phyloP scores from a whole-genome alignment of 1,140 invertebrate genomes.

The Acromyrmex echinatior region DNA sequence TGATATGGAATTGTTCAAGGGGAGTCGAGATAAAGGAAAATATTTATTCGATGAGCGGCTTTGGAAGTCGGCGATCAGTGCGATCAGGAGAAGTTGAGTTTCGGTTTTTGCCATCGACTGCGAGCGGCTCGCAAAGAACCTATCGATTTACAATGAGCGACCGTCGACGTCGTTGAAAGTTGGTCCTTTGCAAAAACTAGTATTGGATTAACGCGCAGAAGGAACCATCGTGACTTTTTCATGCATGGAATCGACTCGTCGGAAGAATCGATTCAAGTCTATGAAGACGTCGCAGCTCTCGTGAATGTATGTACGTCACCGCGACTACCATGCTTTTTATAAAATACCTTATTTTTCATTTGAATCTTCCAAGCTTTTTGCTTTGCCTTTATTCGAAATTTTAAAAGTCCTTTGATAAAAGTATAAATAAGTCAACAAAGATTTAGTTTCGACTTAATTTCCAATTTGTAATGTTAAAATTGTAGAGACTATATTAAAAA shows the following conservation, averaged over 20 bases:
- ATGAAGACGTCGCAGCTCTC: conserved; percentile 70
- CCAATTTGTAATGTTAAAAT: background rate
- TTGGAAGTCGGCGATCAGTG: background rate
- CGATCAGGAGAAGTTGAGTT: conserved; percentile 46
- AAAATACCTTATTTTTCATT: conserved; percentile 20
- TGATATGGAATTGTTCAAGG: conserved; percentile 49
- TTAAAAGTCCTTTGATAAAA: background rate
- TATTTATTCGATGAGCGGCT: conserved; percentile 65
- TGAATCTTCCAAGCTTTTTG: background rate
- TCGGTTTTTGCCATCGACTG: conserved; percentile 66
- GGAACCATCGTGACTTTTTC: conserved; percentile 66
- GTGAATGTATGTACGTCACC: conserved; percentile 68
- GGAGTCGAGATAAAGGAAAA: conserved; percentile 63
- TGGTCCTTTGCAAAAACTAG: conserved; percentile 69
- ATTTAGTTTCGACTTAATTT: background rate
- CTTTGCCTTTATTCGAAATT: conserved; percentile 5
- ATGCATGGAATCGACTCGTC: conserved; percentile 46
- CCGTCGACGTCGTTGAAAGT: conserved; percentile 55
- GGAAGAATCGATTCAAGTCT: conserved; percentile 64
- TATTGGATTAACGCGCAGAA: conserved; percentile 76
- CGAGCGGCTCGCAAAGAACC: conserved; percentile 54
- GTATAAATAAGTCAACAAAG: background rate
- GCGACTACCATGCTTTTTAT: conserved; percentile 43
- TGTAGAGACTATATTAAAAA: background rate
- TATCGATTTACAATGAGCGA: conserved; percentile 77